Evolutionary conservation across 2,113 vertebrate species (phyloP), one percentile per base, ranked within the genome.

Genomic region (Rattus norvegicus): DNA sequence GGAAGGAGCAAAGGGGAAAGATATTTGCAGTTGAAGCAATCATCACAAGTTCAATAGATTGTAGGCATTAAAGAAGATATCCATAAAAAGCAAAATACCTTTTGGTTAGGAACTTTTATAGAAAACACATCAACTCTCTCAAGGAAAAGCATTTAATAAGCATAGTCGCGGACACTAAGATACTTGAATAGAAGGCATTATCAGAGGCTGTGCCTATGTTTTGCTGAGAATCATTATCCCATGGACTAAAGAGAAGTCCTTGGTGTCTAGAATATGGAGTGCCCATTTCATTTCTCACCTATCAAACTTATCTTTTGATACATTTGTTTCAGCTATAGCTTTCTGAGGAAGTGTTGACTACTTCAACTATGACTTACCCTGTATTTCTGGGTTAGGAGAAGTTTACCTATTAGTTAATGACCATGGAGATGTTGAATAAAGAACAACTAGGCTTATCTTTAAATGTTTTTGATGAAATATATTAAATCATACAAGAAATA

Each of bases 51-150:
- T 75, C 75, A 43, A 93, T 56, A 93, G 93, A 72, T 65, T 80
- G 14, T 89, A 17, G 28, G 75, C 33, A 88, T 91, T 84, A 95
- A 88, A 92, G 56, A 90, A 93, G 94, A 9, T 20, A 85, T 4
- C n/a, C 14, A 30, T 84, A 8, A 92, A 84, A 96, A 91, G 73
- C 75, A 67, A 52, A 54, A 36, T 88, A 52, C 14, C 2, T 59
- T 88, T 94, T 54, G 22, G 7, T 65, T 61, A 90, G 33, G 4
- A 90, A 1, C 52, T 96, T 90, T 95, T 81, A 39, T 77, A 88
- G 49, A 92, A 93, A 92, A 90, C 6, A 52, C 49, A 70, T 36
- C 33, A 85, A 94, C 28, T 93, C 79, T 52, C 24, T 94, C 5
- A 77, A 95, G 14, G 1, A 80, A 56, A 92, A 56, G 84, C 93